Evolutionary conservation across 2,113 vertebrate genomes (phyloP), one percentile per base, ranked within the genome.

Genomic region (Heliornis fulica): DNA sequence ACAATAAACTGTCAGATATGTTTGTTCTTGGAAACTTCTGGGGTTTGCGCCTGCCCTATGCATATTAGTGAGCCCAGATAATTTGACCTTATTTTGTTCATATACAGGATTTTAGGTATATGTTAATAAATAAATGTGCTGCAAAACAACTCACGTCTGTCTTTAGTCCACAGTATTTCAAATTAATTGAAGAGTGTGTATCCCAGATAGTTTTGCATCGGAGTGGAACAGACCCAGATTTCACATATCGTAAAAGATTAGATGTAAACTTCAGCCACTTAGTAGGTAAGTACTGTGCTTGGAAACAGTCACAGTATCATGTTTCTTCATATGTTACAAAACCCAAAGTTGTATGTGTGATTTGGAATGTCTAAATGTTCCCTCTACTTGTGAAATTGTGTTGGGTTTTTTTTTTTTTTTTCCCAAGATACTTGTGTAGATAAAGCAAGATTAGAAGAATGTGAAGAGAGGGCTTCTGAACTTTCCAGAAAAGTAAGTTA

Each of bases 131-230:
- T 77, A 65, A 81, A 82, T 38, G 28, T 23, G 8, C 32, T 87
- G 29, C 65, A 83, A 87, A 87, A 82, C 21, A 87, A n/a, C 59
- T 94, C 19, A 53, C 16, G 41, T 95, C n/a, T 96, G 21, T 66
- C 66, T 95, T 91, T 96, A 99, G 99, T 96, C 98, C 99, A 45
- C 99, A 99, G 83, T 99, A 99, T 97, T 99, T 99, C 97, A 99
- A 99, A 97, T 98, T 99, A 97, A 99, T 99, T 91, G 99, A 99
- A 64, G 99, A 99, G 68, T 99, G 99, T 81, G 97, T 99, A 38
- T 99, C 99, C 87, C 99, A 99, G 97, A 99, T 99, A 91, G 99
- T 99, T 50, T 97, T 99, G 61, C 99, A 99, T 96, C 99, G 98
- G 95, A 99, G 97, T 92, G 99, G 99, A 92, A 98, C 98, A 41